Evolutionary conservation across 2,113 vertebrate genomes (phyloP), one percentile per base, ranked within the genome.

Genomic region (Microtus oregoni): DNA sequence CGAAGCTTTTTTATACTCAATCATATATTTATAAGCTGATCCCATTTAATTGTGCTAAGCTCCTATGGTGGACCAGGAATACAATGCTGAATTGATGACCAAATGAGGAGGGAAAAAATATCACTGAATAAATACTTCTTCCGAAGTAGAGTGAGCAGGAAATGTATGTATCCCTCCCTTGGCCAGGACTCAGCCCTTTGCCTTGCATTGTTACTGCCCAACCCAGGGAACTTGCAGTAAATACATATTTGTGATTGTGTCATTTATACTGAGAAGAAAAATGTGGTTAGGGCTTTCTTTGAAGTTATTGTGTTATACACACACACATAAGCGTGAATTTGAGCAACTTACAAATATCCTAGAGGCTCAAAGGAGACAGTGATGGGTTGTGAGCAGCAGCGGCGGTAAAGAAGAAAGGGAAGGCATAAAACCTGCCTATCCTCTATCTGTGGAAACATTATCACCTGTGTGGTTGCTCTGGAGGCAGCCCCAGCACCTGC

Each of bases 21-120:
- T 92, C 90, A 68, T 75, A 73, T 76, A 86, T 94, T 94, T 70
- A n/a, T 88, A 67, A 93, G 38, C 52, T 92, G 19, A 28, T 96
- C 28, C 58, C 6, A 11, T 61, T 63, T 87, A 76, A 83, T 11
- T 72, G 30, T 44, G 58, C 50, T 92, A 85, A 88, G 63, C 81
- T 92, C 78, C 14, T 75, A 10, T 91, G 32, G 35, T 24, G 14
- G 86, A 91, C 65, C 41, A 44, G 44, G 38, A 30, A 4, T 90
- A 19, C 76, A 73, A 75, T 90, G n/a, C 38, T 44, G 32, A 86
- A 35, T 68, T 50, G 52, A 83, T 96, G 58, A 70, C 6, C 20
- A 89, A 89, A 20, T 72, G 75, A 79, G 67, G n/a, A 75, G 89
- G 12, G 15, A 24, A 38, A 38, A 86, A 96, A 58, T 63, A 68